Base-by-base conservation (phyloP, 2,888 invertebrate species). In the Allophyes oxyacanthae region DNA sequence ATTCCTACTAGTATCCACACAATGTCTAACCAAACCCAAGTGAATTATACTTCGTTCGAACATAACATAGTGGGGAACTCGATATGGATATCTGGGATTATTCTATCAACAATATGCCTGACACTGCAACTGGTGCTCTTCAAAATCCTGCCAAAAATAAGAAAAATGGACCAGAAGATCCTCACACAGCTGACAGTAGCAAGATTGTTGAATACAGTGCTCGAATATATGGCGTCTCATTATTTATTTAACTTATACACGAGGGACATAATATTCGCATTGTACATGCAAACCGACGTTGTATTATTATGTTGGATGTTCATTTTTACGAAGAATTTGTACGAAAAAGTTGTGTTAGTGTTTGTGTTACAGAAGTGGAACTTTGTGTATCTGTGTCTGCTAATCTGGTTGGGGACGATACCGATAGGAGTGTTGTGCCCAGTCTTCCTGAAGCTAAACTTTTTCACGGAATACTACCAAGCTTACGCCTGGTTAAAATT, bases 221-320 rank as follows among this genome's bases (percentile, higher is more conserved):
- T 77, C 0, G 91, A 91, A 61, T 83, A 66, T 25, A 14, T 77
- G 1, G 60, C 86, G 6, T 10, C 63, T 0, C 69, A 71, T 5
- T 28, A 25, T 0, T 1, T 11, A 0, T 26, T 14, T 6, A 30
- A 44, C 6, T 0, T 0, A 0, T 15, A 45, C 0, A 48, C 76
- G 7, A 8, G 0, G 6, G 63, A 77, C 14, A 10, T 76, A 0
- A 38, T 75, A 0, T 84, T 72, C 14, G 64, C 78, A 0, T 13
- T 81, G 0, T 89, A 87, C 55, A 34, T 83, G 3, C 85, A 86
- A 32, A 83, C 83, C 0, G 91, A 92, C 33, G 76, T 82, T 0
- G 84, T 81, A 0, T 49, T 91, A 0, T 61, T 90, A 0, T 76
- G 79, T 10, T 86, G 89, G 81, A 91, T 89, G 89, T 87, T 87